Evolutionary conservation across 2,888 invertebrate genomes (phyloP).

Genomic region (Ceriagrion tenellum): DNA sequence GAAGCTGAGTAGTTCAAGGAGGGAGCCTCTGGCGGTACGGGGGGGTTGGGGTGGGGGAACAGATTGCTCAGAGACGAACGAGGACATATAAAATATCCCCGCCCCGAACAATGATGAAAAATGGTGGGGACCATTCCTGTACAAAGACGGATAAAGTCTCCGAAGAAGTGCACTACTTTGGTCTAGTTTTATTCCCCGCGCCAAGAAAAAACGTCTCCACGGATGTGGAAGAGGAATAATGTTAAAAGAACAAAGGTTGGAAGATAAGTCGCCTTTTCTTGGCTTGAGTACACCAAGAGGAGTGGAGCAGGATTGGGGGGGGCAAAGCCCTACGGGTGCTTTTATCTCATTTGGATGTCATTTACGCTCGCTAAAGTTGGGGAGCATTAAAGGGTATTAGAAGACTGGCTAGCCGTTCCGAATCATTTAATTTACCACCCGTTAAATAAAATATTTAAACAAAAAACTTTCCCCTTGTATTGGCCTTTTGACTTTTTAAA

Average conservation of each 20-base stretch:
- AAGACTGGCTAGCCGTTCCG: neutral
- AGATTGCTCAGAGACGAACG: neutral
- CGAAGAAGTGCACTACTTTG: neutral
- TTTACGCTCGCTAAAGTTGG: neutral
- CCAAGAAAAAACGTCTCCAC: neutral
- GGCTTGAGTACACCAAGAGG: neutral
- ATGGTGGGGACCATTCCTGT: constrained; percentile 2
- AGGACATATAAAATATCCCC: constrained; percentile 34
- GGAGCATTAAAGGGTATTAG: neutral
- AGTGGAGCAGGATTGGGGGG: neutral
- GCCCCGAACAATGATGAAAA: constrained; percentile 37
- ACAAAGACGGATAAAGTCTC: constrained; percentile 31
- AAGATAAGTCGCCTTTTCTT: neutral
- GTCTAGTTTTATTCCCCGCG: neutral
- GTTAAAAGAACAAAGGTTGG: constrained; percentile 13
- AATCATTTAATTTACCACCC: neutral
- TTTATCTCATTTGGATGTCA: neutral
- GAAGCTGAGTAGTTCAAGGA: neutral
- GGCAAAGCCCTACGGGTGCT: neutral
- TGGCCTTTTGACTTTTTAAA: too few species aligned
- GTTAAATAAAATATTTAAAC: too few species aligned
- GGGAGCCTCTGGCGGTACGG: neutral
- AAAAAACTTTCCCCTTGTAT: too few species aligned
- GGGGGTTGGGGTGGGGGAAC: neutral
- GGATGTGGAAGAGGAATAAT: neutral